These are phyloP conservation scores for Strongylocentrotus purpuratus DNA, from an alignment of 35 echinoderm and acorn worm genomes.

Conservation along the genomic window DNA sequence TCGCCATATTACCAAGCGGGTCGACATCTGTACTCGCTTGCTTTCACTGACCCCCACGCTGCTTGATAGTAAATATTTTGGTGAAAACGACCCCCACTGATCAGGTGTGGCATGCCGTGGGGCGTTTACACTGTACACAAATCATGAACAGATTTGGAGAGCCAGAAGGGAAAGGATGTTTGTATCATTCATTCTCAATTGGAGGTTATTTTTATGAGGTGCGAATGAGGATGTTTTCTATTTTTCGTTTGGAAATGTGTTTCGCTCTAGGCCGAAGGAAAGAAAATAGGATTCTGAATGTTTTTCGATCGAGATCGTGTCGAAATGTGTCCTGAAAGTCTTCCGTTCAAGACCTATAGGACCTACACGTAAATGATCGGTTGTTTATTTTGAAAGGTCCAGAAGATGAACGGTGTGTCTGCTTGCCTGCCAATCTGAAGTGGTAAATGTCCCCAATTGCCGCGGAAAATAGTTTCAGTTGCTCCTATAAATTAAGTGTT, in stretches of 20 bases:
- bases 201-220: neutral
- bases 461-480: too few relatives aligned
- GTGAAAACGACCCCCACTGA: neutral
- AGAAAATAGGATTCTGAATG: neutral
- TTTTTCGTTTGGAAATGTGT: neutral
- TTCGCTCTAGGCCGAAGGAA: neutral
- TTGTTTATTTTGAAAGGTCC: too few relatives aligned
- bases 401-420: too few relatives aligned
- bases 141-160: neutral
- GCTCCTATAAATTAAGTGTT: too few relatives aligned
- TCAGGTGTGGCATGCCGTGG: neutral
- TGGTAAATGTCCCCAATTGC: too few relatives aligned
- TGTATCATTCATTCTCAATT: neutral
- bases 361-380: too few relatives aligned
- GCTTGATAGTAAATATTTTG: conserved; percentile 24
- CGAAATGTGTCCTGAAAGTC: neutral
- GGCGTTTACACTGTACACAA: neutral
- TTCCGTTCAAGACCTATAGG: too few relatives aligned
- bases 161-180: neutral
- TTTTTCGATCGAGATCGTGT: neutral
- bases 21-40: neutral
- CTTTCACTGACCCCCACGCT: conserved; percentile 31
- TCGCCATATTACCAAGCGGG: neutral
- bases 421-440: too few relatives aligned
- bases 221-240: neutral